A percentile compares a stretch with the other conserved stretches of the same genome.
Conservation (phyloP, 37 sponge, comb jelly and placozoan genomes). For the Ianthella basta region DNA sequence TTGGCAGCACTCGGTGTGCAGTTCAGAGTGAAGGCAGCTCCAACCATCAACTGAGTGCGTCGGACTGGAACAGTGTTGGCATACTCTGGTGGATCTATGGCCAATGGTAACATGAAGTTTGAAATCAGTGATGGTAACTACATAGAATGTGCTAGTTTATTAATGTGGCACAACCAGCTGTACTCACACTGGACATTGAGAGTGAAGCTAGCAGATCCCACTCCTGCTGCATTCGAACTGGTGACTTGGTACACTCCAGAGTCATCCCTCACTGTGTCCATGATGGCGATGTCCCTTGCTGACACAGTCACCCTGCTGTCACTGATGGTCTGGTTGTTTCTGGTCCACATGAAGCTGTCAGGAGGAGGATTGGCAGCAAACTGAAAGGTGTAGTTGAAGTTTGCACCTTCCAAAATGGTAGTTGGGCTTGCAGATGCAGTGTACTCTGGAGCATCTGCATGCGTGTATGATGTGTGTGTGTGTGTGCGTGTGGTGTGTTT, state of each 20-base stretch:
- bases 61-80: too few species aligned
- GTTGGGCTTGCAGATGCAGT: neutral
- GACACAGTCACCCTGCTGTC: neutral
- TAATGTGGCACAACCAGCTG: neutral
- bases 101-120: too few species aligned
- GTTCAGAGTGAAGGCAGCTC: too few species aligned
- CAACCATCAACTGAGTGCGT: too few species aligned
- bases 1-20: too few species aligned
- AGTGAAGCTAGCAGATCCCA: conserved; percentile 7
- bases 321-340: neutral
- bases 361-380: neutral
- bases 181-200: conserved; percentile 22
- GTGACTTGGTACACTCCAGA: conserved; percentile 1
- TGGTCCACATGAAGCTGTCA: neutral
- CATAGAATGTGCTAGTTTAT: too few species aligned
- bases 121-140: too few species aligned
- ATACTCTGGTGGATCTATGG: too few species aligned
- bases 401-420: conserved; percentile 2
- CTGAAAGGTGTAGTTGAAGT: neutral
- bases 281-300: neutral
- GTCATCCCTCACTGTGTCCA: neutral
- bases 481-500: too few species aligned
- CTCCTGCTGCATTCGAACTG: neutral
- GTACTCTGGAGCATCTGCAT: too few species aligned
- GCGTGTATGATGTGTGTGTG: too few species aligned